These are phyloP conservation scores for Pseudobourletiella spinata DNA, from an alignment of 1,140 invertebrate genomes.

Conservation along the genomic window DNA sequence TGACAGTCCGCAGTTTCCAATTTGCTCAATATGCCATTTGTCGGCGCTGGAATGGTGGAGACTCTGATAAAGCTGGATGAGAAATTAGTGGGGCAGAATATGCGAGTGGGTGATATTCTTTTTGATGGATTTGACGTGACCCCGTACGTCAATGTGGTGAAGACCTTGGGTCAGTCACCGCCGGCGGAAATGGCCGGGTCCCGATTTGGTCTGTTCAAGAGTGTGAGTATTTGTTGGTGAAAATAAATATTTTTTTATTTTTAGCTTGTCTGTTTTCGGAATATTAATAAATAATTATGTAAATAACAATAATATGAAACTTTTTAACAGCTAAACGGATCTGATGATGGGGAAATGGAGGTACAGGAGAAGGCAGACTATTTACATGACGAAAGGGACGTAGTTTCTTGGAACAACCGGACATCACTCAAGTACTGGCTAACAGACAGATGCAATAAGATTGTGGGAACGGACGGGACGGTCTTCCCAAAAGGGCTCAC, in stretches of 20 bases:
- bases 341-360: neutral
- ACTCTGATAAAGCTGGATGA: neutral
- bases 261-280: too few relatives aligned
- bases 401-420: neutral
- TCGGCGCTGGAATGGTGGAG: neutral
- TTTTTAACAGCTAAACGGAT: neutral
- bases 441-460: neutral
- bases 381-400: neutral
- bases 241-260: neutral
- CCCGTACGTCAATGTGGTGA: neutral
- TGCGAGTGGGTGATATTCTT: neutral
- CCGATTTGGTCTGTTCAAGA: neutral
- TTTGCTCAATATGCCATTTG: neutral
- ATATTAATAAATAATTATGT: neutral
- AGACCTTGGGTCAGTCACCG: neutral
- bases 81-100: neutral
- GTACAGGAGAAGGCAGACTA: neutral
- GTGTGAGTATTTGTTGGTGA: neutral
- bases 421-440: neutral
- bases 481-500: neutral
- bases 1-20: neutral
- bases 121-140: neutral
- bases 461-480: neutral
- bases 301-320: too few relatives aligned
- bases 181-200: constrained; percentile 2